Evolutionary conservation across 2,888 invertebrate species (phyloP).

Genomic region (Lithodes maja): DNA sequence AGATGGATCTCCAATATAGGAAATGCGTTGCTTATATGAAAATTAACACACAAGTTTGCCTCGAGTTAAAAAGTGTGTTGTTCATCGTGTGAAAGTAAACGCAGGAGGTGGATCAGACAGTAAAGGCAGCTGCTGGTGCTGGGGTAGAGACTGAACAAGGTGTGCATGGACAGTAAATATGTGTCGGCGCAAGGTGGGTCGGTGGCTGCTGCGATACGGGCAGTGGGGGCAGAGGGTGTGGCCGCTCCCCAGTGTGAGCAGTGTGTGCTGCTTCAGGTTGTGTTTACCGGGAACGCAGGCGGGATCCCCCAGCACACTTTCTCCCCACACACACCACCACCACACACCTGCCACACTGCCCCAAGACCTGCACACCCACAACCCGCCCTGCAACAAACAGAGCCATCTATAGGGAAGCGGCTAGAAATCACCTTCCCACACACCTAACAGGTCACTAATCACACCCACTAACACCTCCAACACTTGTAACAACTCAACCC

Average conservation of each 20-base stretch:
- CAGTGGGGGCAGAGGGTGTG: conserved; percentile 62
- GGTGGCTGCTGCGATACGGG: conserved; percentile 63
- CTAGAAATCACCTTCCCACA: conserved; percentile 66
- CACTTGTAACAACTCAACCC: background rate
- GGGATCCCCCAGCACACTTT: too few species aligned
- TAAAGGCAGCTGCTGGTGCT: background rate
- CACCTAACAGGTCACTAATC: conserved; percentile 50
- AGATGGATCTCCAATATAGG: too few species aligned
- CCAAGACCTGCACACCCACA: too few species aligned
- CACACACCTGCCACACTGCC: too few species aligned
- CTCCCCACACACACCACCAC: too few species aligned
- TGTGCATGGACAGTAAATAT: conserved; percentile 56
- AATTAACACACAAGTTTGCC: too few species aligned
- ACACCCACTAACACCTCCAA: conserved; percentile 39
- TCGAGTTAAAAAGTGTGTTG: too few species aligned
- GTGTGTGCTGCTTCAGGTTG: conserved; percentile 68
- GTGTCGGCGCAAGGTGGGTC: conserved; percentile 57
- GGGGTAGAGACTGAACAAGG: conserved; percentile 24
- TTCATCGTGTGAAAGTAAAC: background rate
- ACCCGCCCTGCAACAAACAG: too few species aligned
- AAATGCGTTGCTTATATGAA: too few species aligned
- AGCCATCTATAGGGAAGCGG: background rate
- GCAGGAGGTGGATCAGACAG: background rate
- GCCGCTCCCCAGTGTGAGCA: conserved; percentile 62
- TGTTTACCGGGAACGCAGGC: conserved; percentile 61